Base-by-base conservation (phyloP, 2,888 invertebrate genomes). In the Andricus quercusramuli region DNA sequence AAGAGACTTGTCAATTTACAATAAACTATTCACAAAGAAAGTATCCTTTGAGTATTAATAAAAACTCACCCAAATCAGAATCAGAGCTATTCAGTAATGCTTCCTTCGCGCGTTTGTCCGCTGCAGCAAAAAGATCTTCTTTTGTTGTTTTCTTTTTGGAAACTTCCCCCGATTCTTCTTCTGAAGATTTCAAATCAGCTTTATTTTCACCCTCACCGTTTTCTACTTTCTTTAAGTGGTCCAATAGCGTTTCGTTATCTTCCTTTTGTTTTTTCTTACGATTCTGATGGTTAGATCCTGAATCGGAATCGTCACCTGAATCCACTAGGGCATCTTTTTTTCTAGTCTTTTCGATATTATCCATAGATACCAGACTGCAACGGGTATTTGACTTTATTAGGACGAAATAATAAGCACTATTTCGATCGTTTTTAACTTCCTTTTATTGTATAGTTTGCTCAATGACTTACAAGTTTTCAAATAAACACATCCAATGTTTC, bases 161-260 rank as follows among this genome's bases (percentile, higher is more conserved):
- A 11, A 0, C 29, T n/a, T 83, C 78, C 22, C 78, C 68, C 5
- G n/a, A 22, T 64, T 81, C 79, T 3, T 74, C 79, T 1, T 25
- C 62, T 15, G 77, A 68, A 22, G 25, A 8, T 29, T 67, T 41
- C 8, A 76, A 56, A n/a, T 79, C 70, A 15, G 32, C 56, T 29
- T 74, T 25, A 11, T 83, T 84, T 3, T 81, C 80, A 2, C 9
- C 9, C 15, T 81, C 77, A 20, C 77, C 37, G 20, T 78, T 65
- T 44, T 86, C 83, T 3, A 87, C 80, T 68, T 83, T 89, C 32
- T 88, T 77, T 29, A 91, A 83, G 74, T 91, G 88, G 85, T 91
- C 87, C 82, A 89, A 59, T 15, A 90, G 82, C 37, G 87, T 87
- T 11, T 90, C 90, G 56, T 87, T 85, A 5, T 81, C 80, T 29